Conservation (phyloP, 2,113 vertebrate genomes). For the Ammodytes dubius region DNA sequence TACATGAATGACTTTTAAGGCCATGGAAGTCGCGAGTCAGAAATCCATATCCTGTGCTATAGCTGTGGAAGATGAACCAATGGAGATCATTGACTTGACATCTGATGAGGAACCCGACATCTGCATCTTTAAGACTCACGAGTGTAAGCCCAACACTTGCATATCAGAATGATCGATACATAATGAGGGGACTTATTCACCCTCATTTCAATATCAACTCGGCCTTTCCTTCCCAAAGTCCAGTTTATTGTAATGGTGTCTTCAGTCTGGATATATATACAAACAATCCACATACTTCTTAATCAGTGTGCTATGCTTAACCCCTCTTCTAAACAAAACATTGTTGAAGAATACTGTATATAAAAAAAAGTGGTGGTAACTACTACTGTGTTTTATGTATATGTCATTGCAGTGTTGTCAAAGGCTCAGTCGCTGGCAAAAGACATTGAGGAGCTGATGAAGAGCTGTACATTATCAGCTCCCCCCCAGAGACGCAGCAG, state of each 20-base stretch:
- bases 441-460: constrained; percentile 82
- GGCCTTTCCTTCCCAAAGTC: neutral
- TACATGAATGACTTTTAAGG: neutral
- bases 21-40: constrained; percentile 3
- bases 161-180: neutral
- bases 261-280: neutral
- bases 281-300: neutral
- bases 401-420: constrained; percentile 80
- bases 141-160: constrained; percentile 58
- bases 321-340: neutral
- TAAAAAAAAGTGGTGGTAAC: neutral
- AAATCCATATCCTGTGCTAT: constrained; percentile 67
- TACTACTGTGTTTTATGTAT: constrained; percentile 48
- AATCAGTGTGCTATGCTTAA: neutral
- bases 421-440: constrained; percentile 79
- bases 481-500: neutral
- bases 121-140: constrained; percentile 52
- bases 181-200: neutral
- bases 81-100: constrained; percentile 43
- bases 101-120: constrained; percentile 74
- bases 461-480: constrained; percentile 25
- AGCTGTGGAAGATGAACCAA: constrained; percentile 73
- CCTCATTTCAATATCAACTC: neutral
- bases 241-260: neutral
- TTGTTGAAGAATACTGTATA: neutral